A percentile compares a stretch with the other conserved stretches of the same genome.
These are phyloP conservation scores for Agraylea sexmaculata DNA, from an alignment of 1,140 invertebrate species.

Conservation along the genomic window DNA sequence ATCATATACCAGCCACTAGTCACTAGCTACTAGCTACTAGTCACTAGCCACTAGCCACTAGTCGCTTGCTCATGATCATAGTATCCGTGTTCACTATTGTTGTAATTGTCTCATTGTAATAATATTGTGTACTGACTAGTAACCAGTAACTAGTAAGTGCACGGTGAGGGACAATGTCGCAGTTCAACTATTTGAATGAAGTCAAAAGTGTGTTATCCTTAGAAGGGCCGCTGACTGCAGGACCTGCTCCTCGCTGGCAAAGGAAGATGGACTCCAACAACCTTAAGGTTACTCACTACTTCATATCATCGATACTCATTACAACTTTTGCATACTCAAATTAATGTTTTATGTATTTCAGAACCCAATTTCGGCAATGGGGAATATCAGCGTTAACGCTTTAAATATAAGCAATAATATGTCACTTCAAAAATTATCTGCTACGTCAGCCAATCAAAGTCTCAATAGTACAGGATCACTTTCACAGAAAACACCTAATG, in stretches of 20 bases:
- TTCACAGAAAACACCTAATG: slow-evolving; percentile 35
- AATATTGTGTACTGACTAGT: too few species aligned
- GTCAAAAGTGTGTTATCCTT: slow-evolving; percentile 60
- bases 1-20: too few species aligned
- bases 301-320: too few species aligned
- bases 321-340: too few species aligned
- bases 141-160: background rate
- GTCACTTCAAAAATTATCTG: slow-evolving; percentile 42
- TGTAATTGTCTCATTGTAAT: too few species aligned
- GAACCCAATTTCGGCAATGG: slow-evolving; percentile 30
- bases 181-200: slow-evolving; percentile 67
- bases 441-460: slow-evolving; percentile 44
- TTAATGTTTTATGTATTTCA: too few species aligned
- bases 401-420: slow-evolving; percentile 39
- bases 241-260: slow-evolving; percentile 68
- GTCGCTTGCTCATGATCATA: too few species aligned
- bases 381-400: slow-evolving; percentile 31
- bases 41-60: too few species aligned
- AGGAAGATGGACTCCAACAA: slow-evolving; percentile 55
- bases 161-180: slow-evolving; percentile 46
- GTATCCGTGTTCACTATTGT: too few species aligned
- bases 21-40: too few species aligned
- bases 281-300: too few species aligned
- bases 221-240: slow-evolving; percentile 63
- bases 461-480: slow-evolving; percentile 33